Percentiles rank a stretch among this genome's conserved stretches.
These are phyloP conservation scores for Enoplolaimus lenunculus DNA, from an alignment of 2,888 invertebrate genomes.

Conservation along the genomic window DNA sequence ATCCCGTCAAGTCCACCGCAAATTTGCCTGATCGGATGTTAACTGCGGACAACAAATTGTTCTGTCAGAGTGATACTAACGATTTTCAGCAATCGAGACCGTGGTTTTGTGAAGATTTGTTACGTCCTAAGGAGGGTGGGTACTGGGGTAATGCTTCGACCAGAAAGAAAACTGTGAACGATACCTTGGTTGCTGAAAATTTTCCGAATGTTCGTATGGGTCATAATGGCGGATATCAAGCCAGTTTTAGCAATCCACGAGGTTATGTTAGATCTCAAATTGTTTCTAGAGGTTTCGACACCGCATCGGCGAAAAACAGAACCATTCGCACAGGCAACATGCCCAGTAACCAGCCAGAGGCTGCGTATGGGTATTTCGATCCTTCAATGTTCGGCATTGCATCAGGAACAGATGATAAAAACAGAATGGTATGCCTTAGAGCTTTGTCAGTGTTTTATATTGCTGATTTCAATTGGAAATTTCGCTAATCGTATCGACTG, in stretches of 20 bases:
- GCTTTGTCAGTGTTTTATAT: too few species aligned
- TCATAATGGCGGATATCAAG: too few species aligned
- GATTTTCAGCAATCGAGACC: neutral
- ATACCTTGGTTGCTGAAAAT: neutral
- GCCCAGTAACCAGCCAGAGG: neutral
- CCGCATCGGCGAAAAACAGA: neutral
- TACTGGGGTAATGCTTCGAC: too few species aligned
- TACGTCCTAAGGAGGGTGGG: neutral
- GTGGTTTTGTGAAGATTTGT: neutral
- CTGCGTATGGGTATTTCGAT: slow-evolving; percentile 11
- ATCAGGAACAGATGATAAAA: too few species aligned
- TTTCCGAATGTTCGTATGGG: neutral
- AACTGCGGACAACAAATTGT: neutral
- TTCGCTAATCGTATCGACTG: too few species aligned
- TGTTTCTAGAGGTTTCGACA: neutral
- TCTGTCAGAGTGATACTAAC: neutral
- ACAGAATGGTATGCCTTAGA: too few species aligned
- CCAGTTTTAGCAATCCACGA: too few species aligned
- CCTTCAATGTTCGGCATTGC: slow-evolving; percentile 5
- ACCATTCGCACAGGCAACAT: neutral
- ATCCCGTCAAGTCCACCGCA: neutral
- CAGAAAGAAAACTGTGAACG: too few species aligned
- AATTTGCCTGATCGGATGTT: too few species aligned
- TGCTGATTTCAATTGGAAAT: too few species aligned
- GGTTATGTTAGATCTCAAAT: too few species aligned